Evolutionary conservation across 1,140 invertebrate species (phyloP).

Genomic region (Trachelipus rathkii): DNA sequence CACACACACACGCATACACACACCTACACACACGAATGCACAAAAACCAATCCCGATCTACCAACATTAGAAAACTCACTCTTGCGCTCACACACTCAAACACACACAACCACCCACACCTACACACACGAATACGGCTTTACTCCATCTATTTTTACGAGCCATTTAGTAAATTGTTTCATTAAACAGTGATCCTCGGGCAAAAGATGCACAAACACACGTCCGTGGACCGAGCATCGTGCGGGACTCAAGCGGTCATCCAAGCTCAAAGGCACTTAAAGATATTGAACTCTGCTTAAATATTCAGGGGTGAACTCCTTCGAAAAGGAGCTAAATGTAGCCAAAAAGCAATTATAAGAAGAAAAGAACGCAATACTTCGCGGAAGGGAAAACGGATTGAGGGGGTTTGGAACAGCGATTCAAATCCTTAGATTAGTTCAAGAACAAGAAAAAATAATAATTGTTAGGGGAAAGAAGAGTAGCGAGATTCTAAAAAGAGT

Average conservation of each 20-base stretch:
- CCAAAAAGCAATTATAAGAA: conserved; percentile 8
- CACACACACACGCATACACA: too few species aligned
- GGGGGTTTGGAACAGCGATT: not conserved
- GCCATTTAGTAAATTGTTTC: conserved; percentile 7
- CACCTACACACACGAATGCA: too few species aligned
- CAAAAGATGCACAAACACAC: not conserved
- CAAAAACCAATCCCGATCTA: too few species aligned
- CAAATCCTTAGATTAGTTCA: not conserved
- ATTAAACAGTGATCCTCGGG: not conserved
- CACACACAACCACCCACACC: too few species aligned
- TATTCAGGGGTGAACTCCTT: not conserved
- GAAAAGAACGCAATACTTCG: not conserved
- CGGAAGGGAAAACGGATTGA: not conserved
- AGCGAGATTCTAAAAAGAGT: too few species aligned
- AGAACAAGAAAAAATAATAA: not conserved
- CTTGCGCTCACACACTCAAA: too few species aligned
- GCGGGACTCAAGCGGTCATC: not conserved
- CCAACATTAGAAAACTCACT: too few species aligned
- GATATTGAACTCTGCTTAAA: conserved; percentile 10
- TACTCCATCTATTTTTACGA: conserved; percentile 6
- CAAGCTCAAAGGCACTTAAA: conserved; percentile 3
- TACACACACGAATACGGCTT: not conserved
- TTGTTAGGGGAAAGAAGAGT: not conserved
- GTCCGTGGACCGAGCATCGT: not conserved
- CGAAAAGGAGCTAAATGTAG: not conserved